These are phyloP conservation scores for Urocynchramus pylzowi DNA, from an alignment of 2,113 vertebrate genomes.

Conservation along the genomic window DNA sequence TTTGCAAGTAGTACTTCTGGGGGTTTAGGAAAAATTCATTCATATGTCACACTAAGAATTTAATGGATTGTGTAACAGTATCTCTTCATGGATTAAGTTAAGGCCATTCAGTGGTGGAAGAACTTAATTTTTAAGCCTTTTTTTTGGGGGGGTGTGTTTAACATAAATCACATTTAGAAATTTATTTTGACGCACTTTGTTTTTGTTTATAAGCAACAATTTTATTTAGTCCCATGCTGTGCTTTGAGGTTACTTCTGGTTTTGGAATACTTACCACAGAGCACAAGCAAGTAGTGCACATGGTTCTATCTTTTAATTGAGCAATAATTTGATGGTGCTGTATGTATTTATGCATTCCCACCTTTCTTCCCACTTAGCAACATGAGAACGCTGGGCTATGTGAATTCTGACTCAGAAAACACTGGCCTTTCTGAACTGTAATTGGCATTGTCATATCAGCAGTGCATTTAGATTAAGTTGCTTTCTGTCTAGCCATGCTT, in stretches of 20 bases:
- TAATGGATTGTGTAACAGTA: background rate
- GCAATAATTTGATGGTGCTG: background rate
- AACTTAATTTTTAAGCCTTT: background rate
- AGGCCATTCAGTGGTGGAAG: background rate
- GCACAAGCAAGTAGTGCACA: background rate
- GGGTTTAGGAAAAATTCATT: background rate
- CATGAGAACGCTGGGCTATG: background rate
- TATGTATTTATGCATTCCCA: background rate
- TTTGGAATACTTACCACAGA: background rate
- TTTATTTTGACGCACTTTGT: background rate
- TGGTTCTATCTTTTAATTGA: background rate
- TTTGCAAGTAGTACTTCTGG: background rate
- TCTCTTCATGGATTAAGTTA: background rate
- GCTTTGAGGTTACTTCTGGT: background rate
- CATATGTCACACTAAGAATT: background rate
- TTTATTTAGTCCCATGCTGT: background rate
- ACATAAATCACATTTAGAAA: background rate
- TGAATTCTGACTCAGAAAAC: background rate
- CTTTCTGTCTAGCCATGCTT: background rate
- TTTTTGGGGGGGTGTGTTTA: background rate
- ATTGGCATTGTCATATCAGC: background rate
- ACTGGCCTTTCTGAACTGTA: background rate
- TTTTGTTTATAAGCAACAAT: background rate
- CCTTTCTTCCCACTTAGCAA: background rate
- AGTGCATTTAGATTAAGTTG: background rate